Conservation (phyloP, 2,797 vertebrate genomes). For the Periparus ater region DNA sequence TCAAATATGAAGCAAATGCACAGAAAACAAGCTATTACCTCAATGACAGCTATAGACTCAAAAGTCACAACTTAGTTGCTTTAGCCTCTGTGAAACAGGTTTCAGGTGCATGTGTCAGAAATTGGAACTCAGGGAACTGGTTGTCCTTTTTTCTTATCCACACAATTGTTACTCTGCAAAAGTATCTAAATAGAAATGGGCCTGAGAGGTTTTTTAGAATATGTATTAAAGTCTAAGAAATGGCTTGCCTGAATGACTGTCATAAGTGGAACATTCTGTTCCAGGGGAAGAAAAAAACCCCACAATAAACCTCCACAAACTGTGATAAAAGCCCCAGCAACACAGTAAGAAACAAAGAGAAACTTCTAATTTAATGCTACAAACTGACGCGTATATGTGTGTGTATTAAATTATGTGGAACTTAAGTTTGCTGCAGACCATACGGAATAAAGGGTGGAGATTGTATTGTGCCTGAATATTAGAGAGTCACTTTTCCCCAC, state of each 20-base stretch:
- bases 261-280: not conserved
- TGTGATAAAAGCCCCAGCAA: not conserved
- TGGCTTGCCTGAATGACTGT: not conserved
- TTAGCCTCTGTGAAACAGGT: not conserved
- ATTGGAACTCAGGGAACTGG: not conserved
- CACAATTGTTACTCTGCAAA: not conserved
- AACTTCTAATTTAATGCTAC: not conserved
- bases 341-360: not conserved
- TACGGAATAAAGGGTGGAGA: not conserved
- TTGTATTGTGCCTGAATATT: not conserved
- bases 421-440: not conserved
- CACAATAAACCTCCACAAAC: not conserved
- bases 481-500: not conserved
- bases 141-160: not conserved
- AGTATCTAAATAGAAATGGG: not conserved
- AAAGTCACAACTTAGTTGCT: not conserved
- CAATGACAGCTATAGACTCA: not conserved
- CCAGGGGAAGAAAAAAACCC: not conserved
- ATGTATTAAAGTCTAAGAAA: not conserved
- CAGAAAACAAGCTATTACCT: not conserved
- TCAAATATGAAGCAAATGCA: not conserved
- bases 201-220: not conserved
- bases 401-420: not conserved
- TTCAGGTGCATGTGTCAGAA: not conserved
- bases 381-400: not conserved